Percentiles rank a stretch among this genome's conserved stretches.
Evolutionary conservation across 2,888 invertebrate genomes (phyloP).

Genomic region (Nomada flava): DNA sequence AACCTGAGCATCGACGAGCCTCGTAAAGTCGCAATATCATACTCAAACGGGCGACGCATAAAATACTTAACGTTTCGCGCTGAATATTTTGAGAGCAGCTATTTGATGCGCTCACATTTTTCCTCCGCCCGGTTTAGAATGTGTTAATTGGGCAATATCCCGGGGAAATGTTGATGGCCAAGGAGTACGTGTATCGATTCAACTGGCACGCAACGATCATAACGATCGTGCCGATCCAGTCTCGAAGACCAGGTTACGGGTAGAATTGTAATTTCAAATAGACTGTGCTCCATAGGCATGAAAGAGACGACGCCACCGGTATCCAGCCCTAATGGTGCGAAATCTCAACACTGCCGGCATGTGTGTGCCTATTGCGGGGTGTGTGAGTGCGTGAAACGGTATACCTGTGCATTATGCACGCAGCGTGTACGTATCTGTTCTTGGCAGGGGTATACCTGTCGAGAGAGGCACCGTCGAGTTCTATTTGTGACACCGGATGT

Average conservation of each 20-base stretch:
- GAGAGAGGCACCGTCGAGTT: constrained; percentile 22
- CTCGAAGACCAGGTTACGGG: constrained; percentile 31
- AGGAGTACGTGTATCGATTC: neutral
- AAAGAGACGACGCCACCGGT: constrained; percentile 60
- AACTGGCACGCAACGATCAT: constrained; percentile 46
- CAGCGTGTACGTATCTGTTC: constrained; percentile 31
- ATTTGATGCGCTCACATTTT: neutral
- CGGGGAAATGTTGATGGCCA: constrained; percentile 23
- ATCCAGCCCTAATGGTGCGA: constrained; percentile 61
- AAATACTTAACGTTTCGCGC: neutral
- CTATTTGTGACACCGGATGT: constrained; percentile 33
- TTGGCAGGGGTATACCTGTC: constrained; percentile 36
- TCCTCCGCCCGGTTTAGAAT: constrained; percentile 22
- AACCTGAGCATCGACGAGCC: neutral
- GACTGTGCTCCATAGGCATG: constrained; percentile 62
- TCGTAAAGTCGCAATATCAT: neutral
- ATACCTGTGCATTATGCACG: constrained; percentile 50
- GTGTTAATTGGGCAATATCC: constrained; percentile 26
- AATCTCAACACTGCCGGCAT: constrained; percentile 54
- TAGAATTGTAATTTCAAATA: constrained; percentile 76
- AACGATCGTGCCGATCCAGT: constrained; percentile 57
- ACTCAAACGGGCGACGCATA: neutral
- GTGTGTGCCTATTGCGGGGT: neutral
- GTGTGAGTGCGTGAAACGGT: constrained; percentile 39
- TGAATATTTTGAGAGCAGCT: neutral